A percentile compares a stretch with the other conserved stretches of the same genome.
phyloP scores from a whole-genome alignment of 2,888 invertebrate species.

The Ganaspis brasiliensis region DNA sequence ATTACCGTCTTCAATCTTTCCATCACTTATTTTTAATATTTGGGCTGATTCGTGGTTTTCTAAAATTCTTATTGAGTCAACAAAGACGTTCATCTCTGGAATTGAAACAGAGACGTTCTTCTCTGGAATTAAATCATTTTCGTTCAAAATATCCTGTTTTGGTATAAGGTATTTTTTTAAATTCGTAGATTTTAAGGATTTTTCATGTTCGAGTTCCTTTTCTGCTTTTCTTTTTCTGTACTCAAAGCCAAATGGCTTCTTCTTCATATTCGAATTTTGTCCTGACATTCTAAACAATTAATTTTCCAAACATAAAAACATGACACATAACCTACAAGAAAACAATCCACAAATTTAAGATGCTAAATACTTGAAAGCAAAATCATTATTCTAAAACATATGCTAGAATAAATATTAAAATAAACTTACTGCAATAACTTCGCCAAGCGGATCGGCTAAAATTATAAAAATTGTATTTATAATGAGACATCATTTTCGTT shows the following conservation, averaged over 20 bases:
- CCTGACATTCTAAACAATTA: background rate
- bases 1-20: background rate
- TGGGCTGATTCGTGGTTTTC: background rate
- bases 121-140: background rate
- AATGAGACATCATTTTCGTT: no score
- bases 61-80: background rate
- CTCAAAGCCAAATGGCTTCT: background rate
- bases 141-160: background rate
- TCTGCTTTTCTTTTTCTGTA: slow-evolving; percentile 2
- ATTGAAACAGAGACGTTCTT: background rate
- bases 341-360: no score
- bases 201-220: background rate
- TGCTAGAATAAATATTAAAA: no score
- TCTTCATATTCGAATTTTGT: background rate
- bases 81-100: background rate
- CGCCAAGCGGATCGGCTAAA: no score
- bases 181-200: background rate
- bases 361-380: no score
- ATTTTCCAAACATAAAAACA: no score
- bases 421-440: no score
- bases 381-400: no score
- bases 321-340: no score
- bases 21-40: background rate
- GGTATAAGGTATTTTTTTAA: background rate
- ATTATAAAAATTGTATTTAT: no score